Evolutionary conservation across 2,113 vertebrate species (phyloP).

Genomic region (rabbit (Oryctolagus cuniculus)): mOryCun1.1 NC_091438.1:40467501-40468000

Average conservation of each 20-base stretch:
- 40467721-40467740: neutral
- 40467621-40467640: neutral
- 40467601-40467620: neutral
- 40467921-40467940: neutral
- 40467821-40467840: neutral
- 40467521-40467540: neutral
- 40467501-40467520: neutral
- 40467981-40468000: neutral
- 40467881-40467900: neutral
- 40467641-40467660: neutral
- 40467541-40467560: neutral
- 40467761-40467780: neutral
- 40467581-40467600: neutral
- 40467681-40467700: neutral
- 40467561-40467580: neutral
- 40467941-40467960: neutral
- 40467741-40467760: neutral
- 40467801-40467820: neutral
- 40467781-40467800: neutral
- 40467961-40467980: neutral
- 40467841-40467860: neutral
- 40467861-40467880: neutral
- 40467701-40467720: neutral
- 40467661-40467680: neutral
- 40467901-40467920: neutral